Percentiles rank a stretch among this genome's conserved stretches.
These are phyloP conservation scores for Phoenicopterus ruber DNA, from an alignment of 2,113 vertebrate species.

Conservation along the genomic window DNA sequence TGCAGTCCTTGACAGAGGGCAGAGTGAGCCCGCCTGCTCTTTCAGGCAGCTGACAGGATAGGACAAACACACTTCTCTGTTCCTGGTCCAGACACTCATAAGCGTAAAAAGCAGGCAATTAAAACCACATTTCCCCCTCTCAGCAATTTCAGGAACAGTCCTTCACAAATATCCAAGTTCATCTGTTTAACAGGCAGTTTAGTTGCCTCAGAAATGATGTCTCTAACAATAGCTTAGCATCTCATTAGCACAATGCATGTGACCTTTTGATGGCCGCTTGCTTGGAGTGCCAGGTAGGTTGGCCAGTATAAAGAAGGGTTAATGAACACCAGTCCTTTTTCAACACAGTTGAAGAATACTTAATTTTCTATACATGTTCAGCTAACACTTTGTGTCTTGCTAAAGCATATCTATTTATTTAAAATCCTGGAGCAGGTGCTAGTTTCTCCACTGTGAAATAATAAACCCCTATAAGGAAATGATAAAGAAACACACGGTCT, in stretches of 20 bases:
- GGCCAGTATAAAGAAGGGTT: background rate
- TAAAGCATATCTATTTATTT: background rate
- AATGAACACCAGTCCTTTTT: background rate
- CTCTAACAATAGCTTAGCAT: background rate
- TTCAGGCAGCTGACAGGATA: background rate
- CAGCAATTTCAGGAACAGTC: background rate
- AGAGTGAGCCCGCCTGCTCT: background rate
- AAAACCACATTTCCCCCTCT: background rate
- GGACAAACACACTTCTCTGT: background rate
- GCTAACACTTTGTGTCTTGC: background rate
- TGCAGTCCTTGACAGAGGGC: background rate
- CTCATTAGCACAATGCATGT: background rate
- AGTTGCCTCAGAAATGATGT: background rate
- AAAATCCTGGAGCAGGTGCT: background rate
- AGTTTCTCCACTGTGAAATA: background rate
- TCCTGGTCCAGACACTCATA: background rate
- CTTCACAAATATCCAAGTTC: background rate
- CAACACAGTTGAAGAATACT: background rate
- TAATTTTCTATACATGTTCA: background rate
- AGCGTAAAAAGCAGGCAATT: background rate
- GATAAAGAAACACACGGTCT: background rate
- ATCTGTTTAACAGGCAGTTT: background rate
- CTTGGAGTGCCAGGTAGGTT: background rate
- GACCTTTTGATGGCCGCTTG: background rate
- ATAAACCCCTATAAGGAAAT: background rate